Evolutionary conservation across 2,888 invertebrate species (phyloP).

Genomic region (Hyalella azteca): DNA sequence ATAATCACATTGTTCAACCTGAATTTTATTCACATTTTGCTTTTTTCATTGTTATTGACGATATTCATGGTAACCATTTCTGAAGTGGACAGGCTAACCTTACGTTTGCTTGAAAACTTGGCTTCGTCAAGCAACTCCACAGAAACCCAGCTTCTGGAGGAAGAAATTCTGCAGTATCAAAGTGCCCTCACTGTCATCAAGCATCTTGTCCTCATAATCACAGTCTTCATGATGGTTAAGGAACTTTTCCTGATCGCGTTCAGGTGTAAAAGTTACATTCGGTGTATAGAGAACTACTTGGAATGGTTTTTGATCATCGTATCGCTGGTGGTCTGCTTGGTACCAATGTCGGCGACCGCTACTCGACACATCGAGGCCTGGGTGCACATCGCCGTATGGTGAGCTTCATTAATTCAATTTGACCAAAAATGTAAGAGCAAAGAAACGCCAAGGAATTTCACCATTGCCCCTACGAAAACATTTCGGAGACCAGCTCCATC

Average conservation of each 20-base stretch:
- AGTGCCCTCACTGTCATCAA: not conserved
- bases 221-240: slow-evolving; percentile 45
- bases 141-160: not conserved
- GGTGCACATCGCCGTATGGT: slow-evolving; percentile 54
- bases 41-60: slow-evolving; percentile 48
- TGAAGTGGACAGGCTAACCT: slow-evolving; percentile 42
- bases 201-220: slow-evolving; percentile 44
- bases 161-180: slow-evolving; percentile 27
- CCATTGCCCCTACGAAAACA: no score
- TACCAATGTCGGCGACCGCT: slow-evolving; percentile 33
- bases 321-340: slow-evolving; percentile 42
- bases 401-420: no score
- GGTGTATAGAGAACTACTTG: slow-evolving; percentile 50
- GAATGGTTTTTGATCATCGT: slow-evolving; percentile 47
- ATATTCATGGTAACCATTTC: slow-evolving; percentile 52
- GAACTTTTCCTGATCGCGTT: slow-evolving; percentile 47
- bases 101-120: slow-evolving; percentile 41
- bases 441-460: no score
- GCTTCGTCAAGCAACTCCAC: slow-evolving; percentile 26
- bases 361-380: slow-evolving; percentile 55
- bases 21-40: slow-evolving; percentile 45
- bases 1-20: slow-evolving; percentile 45
- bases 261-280: slow-evolving; percentile 38
- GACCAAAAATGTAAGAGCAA: no score
- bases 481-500: no score